Base-by-base conservation (phyloP, 2,888 invertebrate genomes). In the Salticus scenicus region DNA sequence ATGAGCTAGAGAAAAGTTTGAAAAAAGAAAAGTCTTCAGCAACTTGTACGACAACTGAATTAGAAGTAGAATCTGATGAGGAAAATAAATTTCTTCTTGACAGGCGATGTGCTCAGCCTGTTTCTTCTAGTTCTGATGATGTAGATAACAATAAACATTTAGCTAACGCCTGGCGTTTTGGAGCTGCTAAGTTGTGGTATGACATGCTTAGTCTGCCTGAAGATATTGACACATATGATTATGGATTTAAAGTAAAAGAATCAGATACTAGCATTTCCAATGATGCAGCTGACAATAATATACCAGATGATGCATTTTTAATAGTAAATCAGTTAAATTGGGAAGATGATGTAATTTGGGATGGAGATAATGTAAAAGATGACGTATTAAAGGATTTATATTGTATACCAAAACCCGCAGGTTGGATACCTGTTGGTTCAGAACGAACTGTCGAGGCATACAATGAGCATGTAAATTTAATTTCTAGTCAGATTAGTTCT, bases 311-410 rank as follows among this genome's bases (percentile, higher is more conserved):
- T 91, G 95, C 97, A 0, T 98, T 95, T 91, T 93, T 97, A n/a
- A 98, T 98, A 98, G 96, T 98, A 0, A 96, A 97, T 0, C 98
- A 98, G 91, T 91, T 97, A 87, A 96, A 96, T 90, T 99, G 99
- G 99, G 99, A 99, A 91, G 98, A 98, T 90, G 98, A 99, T 90
- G 96, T 99, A 42, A 97, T 99, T 72, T 98, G 98, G 97, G 98
- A 98, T 91, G 98, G 98, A 8, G 98, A 97, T 89, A 98, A 98
- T 90, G 96, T 97, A 76, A 97, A 97, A 91, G 95, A 97, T 84
- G 97, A 97, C 92, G 96, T 96, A 89, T 64, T 66, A 57, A 76
- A 86, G 27, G 64, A 72, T 24, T 31, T 67, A 30, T 75, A 71
- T 27, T 30, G 17, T 7, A 97, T 97, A 91, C 96, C 96, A 37